Base-by-base conservation (phyloP, 2,113 vertebrate species). In the Ageneiosus marmoratus region DNA sequence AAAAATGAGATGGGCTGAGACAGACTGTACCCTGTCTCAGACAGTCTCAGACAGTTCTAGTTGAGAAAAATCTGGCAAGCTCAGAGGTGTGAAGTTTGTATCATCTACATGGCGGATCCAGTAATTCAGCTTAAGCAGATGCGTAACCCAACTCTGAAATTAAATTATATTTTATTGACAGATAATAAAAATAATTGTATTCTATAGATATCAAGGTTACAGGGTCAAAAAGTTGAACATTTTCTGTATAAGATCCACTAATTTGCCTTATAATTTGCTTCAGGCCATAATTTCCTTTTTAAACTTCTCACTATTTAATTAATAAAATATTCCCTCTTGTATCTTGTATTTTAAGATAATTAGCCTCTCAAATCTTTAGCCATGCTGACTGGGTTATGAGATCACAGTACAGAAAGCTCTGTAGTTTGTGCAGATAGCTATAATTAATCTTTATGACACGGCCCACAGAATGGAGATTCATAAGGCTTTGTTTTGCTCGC, bases 361-460 rank as follows among this genome's bases (percentile, higher is more conserved):
- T 18, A 55, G 69, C 37, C 27, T 50, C 55, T 37, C 22, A 5
- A 51, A 29, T 58, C 65, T 79, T 56, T 55, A 37, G 48, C 29
- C 27, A 5, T 56, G 46, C 67, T 82, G 62, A 67, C 82, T 29
- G 27, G 32, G 12, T 13, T 74, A 37, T 29, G 1, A 69, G 34
- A 22, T 41, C 24, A 27, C 13, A 41, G n/a, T 58, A 18, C 51
- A 53, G 55, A 80, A 29, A 83, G 58, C 32, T 50, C 65, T 67
- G 72, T 41, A 69, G 58, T 53, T 65, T 70, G 24, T 60, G 37
- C 48, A 46, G 80, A 69, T 73, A 15, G 67, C 29, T 67, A 51
- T 86, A 44, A 85, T 53, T 53, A 53, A 75, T 75, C 27, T 72
- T 80, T 22, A 58, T 67, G 11, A 56, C 41, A 67, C 55, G 56